Conservation (phyloP, 2,888 invertebrate genomes). For the Amphipyra berbera region DNA sequence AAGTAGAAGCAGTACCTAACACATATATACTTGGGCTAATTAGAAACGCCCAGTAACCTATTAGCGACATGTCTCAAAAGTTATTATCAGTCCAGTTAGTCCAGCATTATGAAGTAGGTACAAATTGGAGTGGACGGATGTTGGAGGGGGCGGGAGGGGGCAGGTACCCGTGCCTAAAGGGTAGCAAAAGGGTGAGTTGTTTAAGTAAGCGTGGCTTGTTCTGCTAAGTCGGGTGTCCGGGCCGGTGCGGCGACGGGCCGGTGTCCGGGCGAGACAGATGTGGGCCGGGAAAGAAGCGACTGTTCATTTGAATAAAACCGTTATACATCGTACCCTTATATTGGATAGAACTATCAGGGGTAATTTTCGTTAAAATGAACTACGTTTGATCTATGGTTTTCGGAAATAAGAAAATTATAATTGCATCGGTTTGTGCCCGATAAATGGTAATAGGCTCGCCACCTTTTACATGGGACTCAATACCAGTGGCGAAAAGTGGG, state of each 20-base stretch:
- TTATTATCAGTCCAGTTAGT: slow-evolving; percentile 1
- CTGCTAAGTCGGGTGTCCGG: background rate
- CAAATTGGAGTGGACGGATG: slow-evolving; percentile 5
- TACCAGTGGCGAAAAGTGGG: no score
- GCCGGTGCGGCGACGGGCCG: background rate
- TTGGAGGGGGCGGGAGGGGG: background rate
- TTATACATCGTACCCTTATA: background rate
- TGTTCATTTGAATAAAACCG: background rate
- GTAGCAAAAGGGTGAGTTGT: slow-evolving; percentile 11
- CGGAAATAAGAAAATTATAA: no score
- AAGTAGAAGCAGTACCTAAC: no score
- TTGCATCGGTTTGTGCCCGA: no score
- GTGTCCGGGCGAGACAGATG: background rate
- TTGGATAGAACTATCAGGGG: background rate
- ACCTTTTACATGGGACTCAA: no score
- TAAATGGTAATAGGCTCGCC: no score
- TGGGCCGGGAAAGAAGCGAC: background rate
- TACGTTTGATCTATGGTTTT: no score
- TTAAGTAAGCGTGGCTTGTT: slow-evolving; percentile 21
- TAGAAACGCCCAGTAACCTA: no score
- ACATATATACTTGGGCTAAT: no score
- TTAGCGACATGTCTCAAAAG: background rate
- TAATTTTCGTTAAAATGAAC: background rate
- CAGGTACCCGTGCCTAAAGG: background rate
- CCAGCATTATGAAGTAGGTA: background rate